Conservation (phyloP, 2,113 vertebrate genomes). For the Porphyrio hochstetteri region DNA sequence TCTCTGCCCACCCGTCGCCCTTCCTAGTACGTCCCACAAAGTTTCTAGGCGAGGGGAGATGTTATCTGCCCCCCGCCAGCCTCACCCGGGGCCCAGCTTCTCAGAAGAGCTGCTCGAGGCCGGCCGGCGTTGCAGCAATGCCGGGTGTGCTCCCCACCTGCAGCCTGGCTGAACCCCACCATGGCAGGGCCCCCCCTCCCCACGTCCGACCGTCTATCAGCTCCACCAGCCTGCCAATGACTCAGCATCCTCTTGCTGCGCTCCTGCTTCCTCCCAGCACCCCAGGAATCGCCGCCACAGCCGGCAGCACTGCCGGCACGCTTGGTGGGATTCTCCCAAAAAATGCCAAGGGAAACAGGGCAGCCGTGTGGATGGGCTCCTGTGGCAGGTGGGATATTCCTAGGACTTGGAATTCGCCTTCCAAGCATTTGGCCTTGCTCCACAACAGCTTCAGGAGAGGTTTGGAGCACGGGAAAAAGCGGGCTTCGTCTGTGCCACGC, state of each 20-base stretch:
- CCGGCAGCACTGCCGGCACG: neutral
- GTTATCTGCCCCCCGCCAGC: neutral
- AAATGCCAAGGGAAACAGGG: neutral
- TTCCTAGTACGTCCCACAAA: neutral
- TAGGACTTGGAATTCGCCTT: neutral
- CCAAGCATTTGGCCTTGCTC: neutral
- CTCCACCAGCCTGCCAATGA: slow-evolving; percentile 76
- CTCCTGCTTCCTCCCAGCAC: slow-evolving; percentile 64
- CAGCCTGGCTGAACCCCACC: slow-evolving; percentile 15
- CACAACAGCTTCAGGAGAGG: fast-evolving
- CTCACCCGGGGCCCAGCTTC: neutral
- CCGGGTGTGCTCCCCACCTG: neutral
- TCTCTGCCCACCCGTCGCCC: slow-evolving; percentile 37
- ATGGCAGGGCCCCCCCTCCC: slow-evolving; percentile 31
- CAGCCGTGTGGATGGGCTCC: fast-evolving
- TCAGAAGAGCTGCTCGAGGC: neutral
- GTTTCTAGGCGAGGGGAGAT: slow-evolving; percentile 27
- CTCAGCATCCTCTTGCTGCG: slow-evolving; percentile 80
- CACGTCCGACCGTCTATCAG: slow-evolving; percentile 68
- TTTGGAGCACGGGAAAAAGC: fast-evolving
- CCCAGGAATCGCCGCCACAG: neutral
- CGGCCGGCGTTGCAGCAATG: fast-evolving
- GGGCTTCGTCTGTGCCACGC: neutral
- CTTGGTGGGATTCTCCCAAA: neutral
- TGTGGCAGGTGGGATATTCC: neutral